phyloP scores from a whole-genome alignment of 2,888 invertebrate species.

The Apamea sordens region DNA sequence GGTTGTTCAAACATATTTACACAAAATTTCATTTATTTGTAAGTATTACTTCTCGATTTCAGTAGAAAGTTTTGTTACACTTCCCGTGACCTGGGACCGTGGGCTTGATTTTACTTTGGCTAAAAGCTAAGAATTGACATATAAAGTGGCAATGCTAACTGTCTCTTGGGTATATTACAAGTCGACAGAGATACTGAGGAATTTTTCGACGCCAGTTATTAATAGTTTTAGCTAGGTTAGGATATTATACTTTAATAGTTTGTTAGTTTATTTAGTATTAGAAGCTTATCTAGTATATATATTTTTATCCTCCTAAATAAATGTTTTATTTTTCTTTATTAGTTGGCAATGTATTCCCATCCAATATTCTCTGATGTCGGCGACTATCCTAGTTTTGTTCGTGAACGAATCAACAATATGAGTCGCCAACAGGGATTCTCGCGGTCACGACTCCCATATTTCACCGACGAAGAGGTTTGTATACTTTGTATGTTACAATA shows the following conservation, averaged over 20 bases:
- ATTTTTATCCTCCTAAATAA: too few species aligned
- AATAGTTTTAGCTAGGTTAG: too few species aligned
- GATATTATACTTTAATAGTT: too few species aligned
- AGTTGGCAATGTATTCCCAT: constrained; percentile 88
- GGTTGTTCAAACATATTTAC: not conserved
- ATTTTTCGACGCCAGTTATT: too few species aligned
- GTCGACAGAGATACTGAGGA: too few species aligned
- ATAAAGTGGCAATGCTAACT: too few species aligned
- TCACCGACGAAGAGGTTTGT: constrained; percentile 84
- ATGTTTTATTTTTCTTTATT: not conserved
- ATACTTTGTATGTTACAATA: not conserved
- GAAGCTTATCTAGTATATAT: too few species aligned
- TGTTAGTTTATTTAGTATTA: too few species aligned
- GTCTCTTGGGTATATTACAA: too few species aligned
- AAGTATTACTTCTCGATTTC: not conserved
- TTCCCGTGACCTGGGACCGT: too few species aligned
- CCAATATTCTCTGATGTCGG: constrained; percentile 87
- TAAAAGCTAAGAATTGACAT: too few species aligned
- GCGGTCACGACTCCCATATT: constrained; percentile 86
- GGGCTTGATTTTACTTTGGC: too few species aligned
- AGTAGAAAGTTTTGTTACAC: not conserved
- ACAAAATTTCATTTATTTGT: not conserved
- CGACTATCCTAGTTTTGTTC: constrained; percentile 86
- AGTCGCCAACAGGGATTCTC: constrained; percentile 84
- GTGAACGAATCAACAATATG: constrained; percentile 82